These are phyloP conservation scores for Schrankia costaestrigalis DNA, from an alignment of 2,888 invertebrate species.

Conservation along the genomic window DNA sequence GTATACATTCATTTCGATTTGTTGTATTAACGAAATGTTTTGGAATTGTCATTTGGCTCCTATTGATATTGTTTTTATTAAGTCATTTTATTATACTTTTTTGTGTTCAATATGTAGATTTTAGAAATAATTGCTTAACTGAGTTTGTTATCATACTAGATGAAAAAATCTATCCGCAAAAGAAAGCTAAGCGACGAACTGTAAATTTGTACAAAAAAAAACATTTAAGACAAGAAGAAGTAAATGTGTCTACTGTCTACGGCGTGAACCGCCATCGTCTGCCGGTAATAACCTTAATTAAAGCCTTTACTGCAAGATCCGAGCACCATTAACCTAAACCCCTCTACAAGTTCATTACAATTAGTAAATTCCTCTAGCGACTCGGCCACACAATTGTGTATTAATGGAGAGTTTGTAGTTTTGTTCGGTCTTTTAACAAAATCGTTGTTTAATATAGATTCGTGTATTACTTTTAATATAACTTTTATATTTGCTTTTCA, in stretches of 20 bases:
- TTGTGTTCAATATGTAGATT: too few species aligned
- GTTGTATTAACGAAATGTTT: constrained; percentile 8
- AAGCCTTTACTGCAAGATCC: constrained; percentile 58
- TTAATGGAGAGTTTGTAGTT: constrained; percentile 27
- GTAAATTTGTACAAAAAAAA: constrained; percentile 25
- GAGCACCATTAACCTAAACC: constrained; percentile 39
- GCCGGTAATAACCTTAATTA: constrained; percentile 52
- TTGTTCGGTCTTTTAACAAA: constrained; percentile 21
- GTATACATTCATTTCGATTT: constrained; percentile 18
- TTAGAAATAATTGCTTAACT: too few species aligned
- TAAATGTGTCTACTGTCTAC: constrained; percentile 30
- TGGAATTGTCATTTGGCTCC: constrained; percentile 3
- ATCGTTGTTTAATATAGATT: constrained; percentile 27
- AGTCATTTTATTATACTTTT: constrained; percentile 3
- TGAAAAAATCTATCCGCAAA: too few species aligned
- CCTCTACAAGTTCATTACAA: constrained; percentile 28
- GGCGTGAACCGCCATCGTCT: constrained; percentile 50
- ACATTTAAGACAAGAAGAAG: constrained; percentile 28
- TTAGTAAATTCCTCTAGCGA: constrained; percentile 17
- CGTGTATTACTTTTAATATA: constrained; percentile 22
- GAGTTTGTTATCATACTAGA: too few species aligned
- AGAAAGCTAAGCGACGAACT: constrained; percentile 29
- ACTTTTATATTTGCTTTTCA: too few species aligned
- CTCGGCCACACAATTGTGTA: constrained; percentile 27
- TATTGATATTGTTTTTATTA: constrained; percentile 4